A percentile compares a stretch with the other conserved stretches of the same genome.
Evolutionary conservation across 2,888 invertebrate genomes (phyloP).

Genomic region (Hemaris fuciformis): DNA sequence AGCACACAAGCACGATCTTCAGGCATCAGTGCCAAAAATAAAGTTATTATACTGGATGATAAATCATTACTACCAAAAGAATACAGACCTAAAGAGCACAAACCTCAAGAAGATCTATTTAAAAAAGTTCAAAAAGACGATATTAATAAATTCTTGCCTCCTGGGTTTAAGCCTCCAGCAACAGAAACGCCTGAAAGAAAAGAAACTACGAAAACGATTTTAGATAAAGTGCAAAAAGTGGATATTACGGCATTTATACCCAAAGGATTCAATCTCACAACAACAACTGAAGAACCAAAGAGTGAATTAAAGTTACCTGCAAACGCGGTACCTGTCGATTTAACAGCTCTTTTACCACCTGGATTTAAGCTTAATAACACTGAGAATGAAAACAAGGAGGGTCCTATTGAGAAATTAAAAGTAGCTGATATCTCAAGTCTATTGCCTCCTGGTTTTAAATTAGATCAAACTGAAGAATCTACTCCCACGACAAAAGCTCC

Average conservation of each 20-base stretch:
- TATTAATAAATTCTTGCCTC: conserved; percentile 83
- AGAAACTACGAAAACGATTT: conserved; percentile 50
- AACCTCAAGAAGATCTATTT: conserved; percentile 61
- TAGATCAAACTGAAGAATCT: conserved; percentile 49
- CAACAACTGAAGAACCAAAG: conserved; percentile 54
- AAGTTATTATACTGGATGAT: conserved; percentile 80
- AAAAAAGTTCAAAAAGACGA: conserved; percentile 80
- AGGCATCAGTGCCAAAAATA: conserved; percentile 81
- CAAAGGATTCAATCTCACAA: conserved; percentile 80
- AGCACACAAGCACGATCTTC: conserved; percentile 76
- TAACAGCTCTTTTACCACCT: conserved; percentile 84
- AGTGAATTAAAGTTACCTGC: conserved; percentile 40
- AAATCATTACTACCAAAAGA: conserved; percentile 79
- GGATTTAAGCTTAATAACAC: conserved; percentile 73
- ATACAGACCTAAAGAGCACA: conserved; percentile 71
- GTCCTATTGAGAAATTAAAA: conserved; percentile 48
- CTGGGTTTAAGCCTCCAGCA: conserved; percentile 81
- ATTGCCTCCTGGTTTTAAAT: conserved; percentile 83
- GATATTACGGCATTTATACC: conserved; percentile 84
- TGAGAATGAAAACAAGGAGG: conserved; percentile 38
- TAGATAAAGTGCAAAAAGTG: conserved; percentile 55
- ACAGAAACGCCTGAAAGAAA: conserved; percentile 51
- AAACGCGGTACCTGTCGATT: conserved; percentile 63
- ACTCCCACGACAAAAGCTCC: conserved; percentile 66
- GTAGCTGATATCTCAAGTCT: conserved; percentile 82